Conservation (phyloP, 2,113 vertebrate genomes). For the Gulo gulo region DNA sequence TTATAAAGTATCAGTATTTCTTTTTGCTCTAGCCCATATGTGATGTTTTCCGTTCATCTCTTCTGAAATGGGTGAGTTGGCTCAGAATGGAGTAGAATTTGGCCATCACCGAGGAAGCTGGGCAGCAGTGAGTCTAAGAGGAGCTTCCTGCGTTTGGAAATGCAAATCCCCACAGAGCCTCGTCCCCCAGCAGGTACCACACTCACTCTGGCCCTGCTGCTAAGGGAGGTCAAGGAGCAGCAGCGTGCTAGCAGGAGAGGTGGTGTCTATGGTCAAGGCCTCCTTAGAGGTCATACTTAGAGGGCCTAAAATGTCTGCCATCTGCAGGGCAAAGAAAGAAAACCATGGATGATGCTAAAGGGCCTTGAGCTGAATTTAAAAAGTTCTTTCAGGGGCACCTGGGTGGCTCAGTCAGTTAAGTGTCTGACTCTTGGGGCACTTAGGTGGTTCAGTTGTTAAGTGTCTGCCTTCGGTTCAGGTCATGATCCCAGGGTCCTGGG, state of each 20-base stretch:
- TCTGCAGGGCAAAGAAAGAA: neutral
- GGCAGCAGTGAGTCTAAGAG: neutral
- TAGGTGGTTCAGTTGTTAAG: too few relatives aligned
- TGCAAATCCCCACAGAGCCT: rapidly evolving
- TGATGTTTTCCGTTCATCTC: neutral
- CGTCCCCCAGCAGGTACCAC: too few relatives aligned
- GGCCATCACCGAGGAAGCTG: neutral
- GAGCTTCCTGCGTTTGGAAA: neutral
- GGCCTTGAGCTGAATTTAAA: neutral
- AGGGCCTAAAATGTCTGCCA: neutral
- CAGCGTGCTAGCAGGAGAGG: neutral
- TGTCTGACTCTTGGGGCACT: too few relatives aligned
- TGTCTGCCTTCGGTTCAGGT: too few relatives aligned
- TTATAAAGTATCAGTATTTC: neutral
- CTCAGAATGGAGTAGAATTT: neutral
- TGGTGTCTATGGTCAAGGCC: neutral
- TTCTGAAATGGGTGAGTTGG: neutral
- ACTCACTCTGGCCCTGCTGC: too few relatives aligned
- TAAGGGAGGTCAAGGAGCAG: neutral
- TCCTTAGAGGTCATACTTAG: neutral
- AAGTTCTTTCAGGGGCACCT: neutral
- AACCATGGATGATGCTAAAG: neutral
- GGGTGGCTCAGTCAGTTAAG: neutral
- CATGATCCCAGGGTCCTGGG: too few relatives aligned
- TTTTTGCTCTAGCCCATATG: neutral